These are phyloP conservation scores for Ormia ochracea DNA, from an alignment of 2,888 invertebrate species.

Conservation along the genomic window DNA sequence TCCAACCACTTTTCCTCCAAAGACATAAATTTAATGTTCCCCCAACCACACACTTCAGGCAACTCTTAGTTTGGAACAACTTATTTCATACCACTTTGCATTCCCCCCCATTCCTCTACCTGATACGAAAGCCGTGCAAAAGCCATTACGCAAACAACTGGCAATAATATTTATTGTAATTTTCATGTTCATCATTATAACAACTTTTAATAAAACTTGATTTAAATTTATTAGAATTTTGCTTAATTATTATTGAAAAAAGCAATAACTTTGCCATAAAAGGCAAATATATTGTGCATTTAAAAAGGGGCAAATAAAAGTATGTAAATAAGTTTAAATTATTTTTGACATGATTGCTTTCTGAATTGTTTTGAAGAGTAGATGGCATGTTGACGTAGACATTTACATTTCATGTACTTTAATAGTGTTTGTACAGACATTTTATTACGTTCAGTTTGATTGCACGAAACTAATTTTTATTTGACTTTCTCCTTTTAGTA, in stretches of 20 bases:
- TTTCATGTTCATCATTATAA: background rate
- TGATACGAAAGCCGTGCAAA: no score
- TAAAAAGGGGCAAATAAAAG: background rate
- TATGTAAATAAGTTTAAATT: conserved; percentile 38
- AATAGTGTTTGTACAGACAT: conserved; percentile 32
- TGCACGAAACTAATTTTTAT: conserved; percentile 10
- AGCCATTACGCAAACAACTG: no score
- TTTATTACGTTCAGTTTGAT: conserved; percentile 28
- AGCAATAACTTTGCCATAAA: background rate
- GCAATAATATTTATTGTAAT: background rate
- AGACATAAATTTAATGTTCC: no score
- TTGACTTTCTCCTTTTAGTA: background rate
- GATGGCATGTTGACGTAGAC: conserved; percentile 40
- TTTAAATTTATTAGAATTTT: conserved; percentile 36
- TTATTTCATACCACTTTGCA: no score
- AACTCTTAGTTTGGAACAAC: no score
- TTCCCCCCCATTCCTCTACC: no score
- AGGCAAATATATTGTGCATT: background rate
- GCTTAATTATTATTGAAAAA: conserved; percentile 26
- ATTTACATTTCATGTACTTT: conserved; percentile 32
- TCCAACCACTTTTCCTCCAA: no score
- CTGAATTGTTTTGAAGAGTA: conserved; percentile 46
- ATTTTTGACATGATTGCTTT: conserved; percentile 59
- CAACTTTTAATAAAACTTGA: conserved; percentile 46
- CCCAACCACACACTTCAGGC: no score